Conservation (phyloP, 2,113 vertebrate genomes). For the Gymnogyps californianus region DNA sequence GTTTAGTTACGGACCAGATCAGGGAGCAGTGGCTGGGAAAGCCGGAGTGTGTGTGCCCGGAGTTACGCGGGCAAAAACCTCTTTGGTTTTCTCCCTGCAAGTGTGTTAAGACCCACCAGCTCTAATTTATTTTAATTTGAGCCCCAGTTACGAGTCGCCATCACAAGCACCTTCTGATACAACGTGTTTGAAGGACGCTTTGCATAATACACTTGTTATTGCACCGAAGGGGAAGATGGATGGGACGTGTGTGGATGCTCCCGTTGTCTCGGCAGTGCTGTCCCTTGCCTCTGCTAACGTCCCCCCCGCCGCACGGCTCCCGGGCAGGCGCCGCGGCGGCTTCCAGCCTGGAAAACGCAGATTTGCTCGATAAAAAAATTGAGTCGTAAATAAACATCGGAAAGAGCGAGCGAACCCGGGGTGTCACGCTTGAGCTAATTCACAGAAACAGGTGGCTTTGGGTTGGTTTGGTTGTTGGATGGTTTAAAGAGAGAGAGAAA, state of each 20-base stretch:
- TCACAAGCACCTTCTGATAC: not conserved
- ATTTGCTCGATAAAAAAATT: not conserved
- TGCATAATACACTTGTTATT: not conserved
- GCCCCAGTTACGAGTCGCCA: fast-evolving
- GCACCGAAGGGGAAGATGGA: not conserved
- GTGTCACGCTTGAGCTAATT: not conserved
- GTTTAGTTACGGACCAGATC: fast-evolving
- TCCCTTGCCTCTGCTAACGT: not conserved
- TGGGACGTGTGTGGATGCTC: not conserved
- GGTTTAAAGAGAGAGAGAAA: not conserved
- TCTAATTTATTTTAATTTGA: not conserved
- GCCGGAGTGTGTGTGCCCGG: fast-evolving
- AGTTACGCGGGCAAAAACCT: not conserved
- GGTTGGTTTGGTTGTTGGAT: not conserved
- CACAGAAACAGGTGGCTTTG: not conserved
- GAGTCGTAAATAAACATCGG: not conserved
- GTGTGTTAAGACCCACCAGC: not conserved
- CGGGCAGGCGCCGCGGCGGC: not conserved
- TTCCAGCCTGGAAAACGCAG: not conserved
- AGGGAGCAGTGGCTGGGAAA: not conserved
- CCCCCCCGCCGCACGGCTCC: not conserved
- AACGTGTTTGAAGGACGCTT: fast-evolving
- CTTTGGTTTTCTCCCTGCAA: not conserved
- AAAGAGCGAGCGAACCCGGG: not conserved
- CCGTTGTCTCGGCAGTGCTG: not conserved